phyloP scores from a whole-genome alignment of 1,140 invertebrate genomes.

The Littorina saxatilis region DNA sequence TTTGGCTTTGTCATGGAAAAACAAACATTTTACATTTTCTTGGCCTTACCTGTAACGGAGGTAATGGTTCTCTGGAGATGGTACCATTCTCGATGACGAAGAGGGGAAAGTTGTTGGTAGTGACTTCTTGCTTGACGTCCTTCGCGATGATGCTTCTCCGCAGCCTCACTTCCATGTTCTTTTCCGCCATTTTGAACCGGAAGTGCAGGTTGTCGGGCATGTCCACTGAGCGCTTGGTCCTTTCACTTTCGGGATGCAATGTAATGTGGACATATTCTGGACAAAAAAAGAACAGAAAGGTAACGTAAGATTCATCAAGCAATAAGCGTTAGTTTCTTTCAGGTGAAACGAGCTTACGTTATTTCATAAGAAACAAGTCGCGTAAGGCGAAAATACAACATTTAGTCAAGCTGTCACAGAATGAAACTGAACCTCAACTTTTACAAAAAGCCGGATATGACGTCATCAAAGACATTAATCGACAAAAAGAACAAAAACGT shows the following conservation, averaged over 20 bases:
- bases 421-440: too few relatives aligned
- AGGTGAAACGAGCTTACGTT: background rate
- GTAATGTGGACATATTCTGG: slow-evolving; percentile 20
- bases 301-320: background rate
- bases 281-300: background rate
- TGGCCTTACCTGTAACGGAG: slow-evolving; percentile 11
- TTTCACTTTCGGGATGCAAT: background rate
- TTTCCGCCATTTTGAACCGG: slow-evolving; percentile 16
- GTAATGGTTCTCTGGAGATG: background rate
- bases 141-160: slow-evolving; percentile 1
- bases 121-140: slow-evolving; percentile 21
- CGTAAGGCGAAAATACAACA: too few relatives aligned
- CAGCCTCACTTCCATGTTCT: background rate
- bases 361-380: background rate
- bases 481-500: background rate
- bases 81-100: slow-evolving; percentile 41
- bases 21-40: too few relatives aligned
- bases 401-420: too few relatives aligned
- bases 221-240: slow-evolving; percentile 16
- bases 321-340: background rate
- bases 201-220: slow-evolving; percentile 35
- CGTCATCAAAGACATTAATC: too few relatives aligned
- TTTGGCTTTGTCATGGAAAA: too few relatives aligned
- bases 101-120: slow-evolving; percentile 7
- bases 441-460: too few relatives aligned